A percentile compares a stretch with the other conserved stretches of the same genome.
These are phyloP conservation scores for Miniopterus natalensis DNA, from an alignment of 2,113 vertebrate species.

Conservation along the genomic window DNA sequence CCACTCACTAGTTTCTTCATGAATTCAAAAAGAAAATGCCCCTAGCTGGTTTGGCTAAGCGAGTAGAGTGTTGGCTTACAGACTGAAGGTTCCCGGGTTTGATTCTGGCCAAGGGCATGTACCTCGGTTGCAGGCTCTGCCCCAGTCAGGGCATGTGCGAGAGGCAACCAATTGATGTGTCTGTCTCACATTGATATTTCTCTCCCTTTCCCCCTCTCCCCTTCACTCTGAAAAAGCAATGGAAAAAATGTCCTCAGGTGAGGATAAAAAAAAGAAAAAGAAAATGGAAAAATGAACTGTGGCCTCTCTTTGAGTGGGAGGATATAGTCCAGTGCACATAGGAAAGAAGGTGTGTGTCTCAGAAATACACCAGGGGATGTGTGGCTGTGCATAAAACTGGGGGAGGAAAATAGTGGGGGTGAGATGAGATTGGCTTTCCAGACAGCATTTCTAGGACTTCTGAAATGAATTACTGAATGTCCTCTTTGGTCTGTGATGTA, in stretches of 20 bases:
- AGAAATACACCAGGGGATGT: neutral
- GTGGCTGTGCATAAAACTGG: constrained; percentile 38
- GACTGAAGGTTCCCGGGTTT: neutral
- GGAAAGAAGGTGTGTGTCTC: neutral
- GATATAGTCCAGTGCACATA: neutral
- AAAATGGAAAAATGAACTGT: constrained; percentile 52
- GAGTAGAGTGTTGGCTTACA: neutral
- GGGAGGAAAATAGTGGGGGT: neutral
- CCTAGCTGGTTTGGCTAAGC: neutral
- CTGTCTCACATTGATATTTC: too few relatives aligned
- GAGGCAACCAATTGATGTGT: too few relatives aligned
- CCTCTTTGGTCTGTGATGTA: neutral
- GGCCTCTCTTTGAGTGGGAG: neutral
- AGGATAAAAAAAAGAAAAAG: neutral
- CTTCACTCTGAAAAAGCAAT: too few relatives aligned
- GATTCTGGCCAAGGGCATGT: neutral
- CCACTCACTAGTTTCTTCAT: constrained; percentile 59
- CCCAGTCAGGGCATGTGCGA: too few relatives aligned
- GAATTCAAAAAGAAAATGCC: constrained; percentile 49
- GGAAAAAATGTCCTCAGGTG: too few relatives aligned
- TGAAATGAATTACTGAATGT: constrained; percentile 19
- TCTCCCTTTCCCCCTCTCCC: too few relatives aligned
- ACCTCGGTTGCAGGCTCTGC: too few relatives aligned
- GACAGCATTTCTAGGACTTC: constrained; percentile 41
- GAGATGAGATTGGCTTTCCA: neutral